These are phyloP conservation scores for Poecilia wingei DNA, from an alignment of 2,797 vertebrate species.

Conservation along the genomic window DNA sequence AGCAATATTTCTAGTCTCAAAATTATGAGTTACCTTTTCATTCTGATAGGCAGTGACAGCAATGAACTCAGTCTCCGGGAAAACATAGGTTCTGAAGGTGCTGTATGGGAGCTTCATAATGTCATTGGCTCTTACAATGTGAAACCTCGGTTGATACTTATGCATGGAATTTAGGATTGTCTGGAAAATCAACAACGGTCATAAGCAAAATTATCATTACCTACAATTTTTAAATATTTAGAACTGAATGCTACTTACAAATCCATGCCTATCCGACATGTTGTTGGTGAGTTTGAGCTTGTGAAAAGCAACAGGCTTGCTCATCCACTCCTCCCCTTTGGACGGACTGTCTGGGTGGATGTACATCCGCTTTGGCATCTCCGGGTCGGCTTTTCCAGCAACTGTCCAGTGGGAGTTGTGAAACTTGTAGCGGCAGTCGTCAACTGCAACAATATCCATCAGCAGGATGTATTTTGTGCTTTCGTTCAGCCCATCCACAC, in stretches of 20 bases:
- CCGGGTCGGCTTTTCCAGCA: conserved; percentile 95
- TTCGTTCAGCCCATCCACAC: conserved; percentile 90
- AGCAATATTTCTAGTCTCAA: neutral
- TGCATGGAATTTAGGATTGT: conserved; percentile 99
- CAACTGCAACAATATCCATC: conserved; percentile 97
- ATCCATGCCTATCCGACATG: conserved; percentile 97
- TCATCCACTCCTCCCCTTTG: conserved; percentile 97
- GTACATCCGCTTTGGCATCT: conserved; percentile 98
- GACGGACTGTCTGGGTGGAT: conserved; percentile 98
- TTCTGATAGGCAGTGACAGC: conserved; percentile 98
- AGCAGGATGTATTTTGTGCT: conserved; percentile 94
- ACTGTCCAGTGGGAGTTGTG: conserved; percentile 95
- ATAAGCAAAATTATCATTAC: neutral
- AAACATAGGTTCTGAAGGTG: conserved; percentile 95
- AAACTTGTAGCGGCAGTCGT: conserved; percentile 96
- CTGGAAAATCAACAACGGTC: conserved; percentile 66
- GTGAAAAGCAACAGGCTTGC: conserved; percentile 94
- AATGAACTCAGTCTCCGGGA: conserved; percentile 95
- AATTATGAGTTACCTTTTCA: conserved; percentile 85
- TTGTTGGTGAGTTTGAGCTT: conserved; percentile 99
- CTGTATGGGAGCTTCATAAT: conserved; percentile 95
- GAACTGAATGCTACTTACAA: conserved; percentile 84
- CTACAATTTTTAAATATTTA: neutral
- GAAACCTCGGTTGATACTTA: conserved; percentile 96
- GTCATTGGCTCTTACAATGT: conserved; percentile 93